phyloP scores from a whole-genome alignment of 2,888 invertebrate genomes.

The Hipparchia sbordonii region DNA sequence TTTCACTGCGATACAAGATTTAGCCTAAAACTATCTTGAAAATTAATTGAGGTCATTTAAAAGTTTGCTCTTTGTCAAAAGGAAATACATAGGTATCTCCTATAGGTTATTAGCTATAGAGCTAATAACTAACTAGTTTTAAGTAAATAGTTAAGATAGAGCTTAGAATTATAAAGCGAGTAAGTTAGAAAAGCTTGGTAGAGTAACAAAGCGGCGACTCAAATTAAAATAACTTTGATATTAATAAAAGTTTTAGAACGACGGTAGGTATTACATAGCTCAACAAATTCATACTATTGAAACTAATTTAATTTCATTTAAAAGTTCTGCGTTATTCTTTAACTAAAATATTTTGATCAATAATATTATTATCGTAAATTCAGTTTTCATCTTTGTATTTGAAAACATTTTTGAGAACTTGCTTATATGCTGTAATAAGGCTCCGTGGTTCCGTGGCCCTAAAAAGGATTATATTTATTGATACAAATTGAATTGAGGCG shows the following conservation, averaged over 20 bases:
- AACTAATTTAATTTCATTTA: not conserved
- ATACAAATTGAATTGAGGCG: slow-evolving; percentile 4
- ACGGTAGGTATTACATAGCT: not conserved
- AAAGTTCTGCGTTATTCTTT: not conserved
- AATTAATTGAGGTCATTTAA: no score
- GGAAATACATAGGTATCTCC: no score
- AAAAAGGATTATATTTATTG: not conserved
- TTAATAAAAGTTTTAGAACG: slow-evolving; percentile 4
- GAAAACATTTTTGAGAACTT: no score
- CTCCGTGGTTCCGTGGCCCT: not conserved
- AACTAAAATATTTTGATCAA: not conserved
- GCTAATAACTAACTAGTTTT: no score
- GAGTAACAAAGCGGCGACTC: not conserved
- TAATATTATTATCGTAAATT: no score
- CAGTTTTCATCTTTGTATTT: no score
- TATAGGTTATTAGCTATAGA: no score
- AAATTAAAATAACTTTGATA: slow-evolving; percentile 16
- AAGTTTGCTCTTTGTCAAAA: no score
- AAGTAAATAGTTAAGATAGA: no score
- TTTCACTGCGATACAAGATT: no score
- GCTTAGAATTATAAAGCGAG: not conserved
- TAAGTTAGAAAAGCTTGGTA: not conserved
- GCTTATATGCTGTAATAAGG: no score
- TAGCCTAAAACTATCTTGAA: no score
- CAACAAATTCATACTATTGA: not conserved